phyloP scores from a whole-genome alignment of 2,113 vertebrate genomes.

The Chionodraco myersi region DNA sequence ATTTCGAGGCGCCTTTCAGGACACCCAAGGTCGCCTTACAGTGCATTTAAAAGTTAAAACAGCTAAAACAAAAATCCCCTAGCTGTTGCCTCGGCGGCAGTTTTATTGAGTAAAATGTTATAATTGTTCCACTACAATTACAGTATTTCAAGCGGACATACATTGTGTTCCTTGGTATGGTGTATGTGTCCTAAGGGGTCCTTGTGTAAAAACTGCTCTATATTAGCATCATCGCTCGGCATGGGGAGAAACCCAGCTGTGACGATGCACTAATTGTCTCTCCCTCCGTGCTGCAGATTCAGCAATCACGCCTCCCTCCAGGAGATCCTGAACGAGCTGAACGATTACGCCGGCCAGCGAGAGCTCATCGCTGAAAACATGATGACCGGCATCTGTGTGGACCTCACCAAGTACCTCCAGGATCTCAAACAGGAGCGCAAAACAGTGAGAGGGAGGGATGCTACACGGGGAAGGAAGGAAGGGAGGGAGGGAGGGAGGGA shows the following conservation, averaged over 20 bases:
- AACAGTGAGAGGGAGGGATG: slow-evolving; percentile 67
- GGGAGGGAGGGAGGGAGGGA: background rate
- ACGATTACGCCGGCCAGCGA: slow-evolving; percentile 78
- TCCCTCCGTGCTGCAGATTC: slow-evolving; percentile 74
- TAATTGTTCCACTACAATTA: too few species aligned
- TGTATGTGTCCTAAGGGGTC: too few species aligned
- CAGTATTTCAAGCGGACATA: too few species aligned
- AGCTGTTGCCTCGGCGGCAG: too few species aligned
- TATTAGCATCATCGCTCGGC: too few species aligned
- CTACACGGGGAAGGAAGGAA: background rate
- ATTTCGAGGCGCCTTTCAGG: too few species aligned
- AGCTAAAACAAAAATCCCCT: too few species aligned
- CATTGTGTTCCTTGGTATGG: too few species aligned
- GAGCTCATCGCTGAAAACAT: slow-evolving; percentile 82
- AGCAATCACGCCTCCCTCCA: slow-evolving; percentile 83
- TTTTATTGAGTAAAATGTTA: too few species aligned
- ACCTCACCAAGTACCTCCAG: slow-evolving; percentile 78
- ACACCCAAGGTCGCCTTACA: too few species aligned
- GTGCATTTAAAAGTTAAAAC: too few species aligned
- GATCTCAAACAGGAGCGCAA: slow-evolving; percentile 82
- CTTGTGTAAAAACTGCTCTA: background rate
- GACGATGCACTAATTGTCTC: background rate
- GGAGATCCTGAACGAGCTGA: slow-evolving; percentile 80
- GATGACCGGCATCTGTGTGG: slow-evolving; percentile 75
- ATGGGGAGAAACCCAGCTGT: background rate